Conservation (phyloP, 2,113 vertebrate species). For the Paraplagusia blochii region DNA sequence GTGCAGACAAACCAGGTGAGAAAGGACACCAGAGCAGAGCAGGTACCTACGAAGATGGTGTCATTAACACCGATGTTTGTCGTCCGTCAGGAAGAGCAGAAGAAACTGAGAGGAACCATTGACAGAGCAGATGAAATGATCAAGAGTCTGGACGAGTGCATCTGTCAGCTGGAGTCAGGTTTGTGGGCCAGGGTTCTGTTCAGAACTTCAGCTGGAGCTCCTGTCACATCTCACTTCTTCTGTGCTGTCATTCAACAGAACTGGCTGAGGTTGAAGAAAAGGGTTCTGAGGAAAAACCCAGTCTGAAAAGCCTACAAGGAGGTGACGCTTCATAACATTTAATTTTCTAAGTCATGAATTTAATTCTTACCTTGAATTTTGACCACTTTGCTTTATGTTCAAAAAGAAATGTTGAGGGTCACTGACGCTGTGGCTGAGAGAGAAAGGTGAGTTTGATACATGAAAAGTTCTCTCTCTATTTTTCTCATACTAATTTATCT, state of each 20-base stretch:
- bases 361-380: neutral
- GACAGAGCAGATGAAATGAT: conserved; percentile 60
- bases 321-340: conserved; percentile 28
- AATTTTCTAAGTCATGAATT: neutral
- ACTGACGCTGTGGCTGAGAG: conserved; percentile 42
- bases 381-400: neutral
- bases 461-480: neutral
- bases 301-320: conserved; percentile 56
- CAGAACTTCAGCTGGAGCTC: too few relatives aligned
- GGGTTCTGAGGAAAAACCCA: conserved; percentile 41
- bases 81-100: conserved; percentile 60
- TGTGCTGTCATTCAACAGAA: conserved; percentile 49
- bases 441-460: conserved; percentile 49
- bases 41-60: neutral
- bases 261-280: conserved; percentile 57
- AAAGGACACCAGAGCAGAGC: neutral
- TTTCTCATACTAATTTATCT: neutral
- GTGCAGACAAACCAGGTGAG: conserved; percentile 58
- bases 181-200: neutral
- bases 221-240: too few relatives aligned
- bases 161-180: conserved; percentile 68
- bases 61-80: neutral
- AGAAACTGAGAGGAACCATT: conserved; percentile 54
- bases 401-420: conserved; percentile 58
- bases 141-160: conserved; percentile 63